Base-by-base conservation (phyloP, 2,113 vertebrate species). In the Pygathrix nemaeus region DNA sequence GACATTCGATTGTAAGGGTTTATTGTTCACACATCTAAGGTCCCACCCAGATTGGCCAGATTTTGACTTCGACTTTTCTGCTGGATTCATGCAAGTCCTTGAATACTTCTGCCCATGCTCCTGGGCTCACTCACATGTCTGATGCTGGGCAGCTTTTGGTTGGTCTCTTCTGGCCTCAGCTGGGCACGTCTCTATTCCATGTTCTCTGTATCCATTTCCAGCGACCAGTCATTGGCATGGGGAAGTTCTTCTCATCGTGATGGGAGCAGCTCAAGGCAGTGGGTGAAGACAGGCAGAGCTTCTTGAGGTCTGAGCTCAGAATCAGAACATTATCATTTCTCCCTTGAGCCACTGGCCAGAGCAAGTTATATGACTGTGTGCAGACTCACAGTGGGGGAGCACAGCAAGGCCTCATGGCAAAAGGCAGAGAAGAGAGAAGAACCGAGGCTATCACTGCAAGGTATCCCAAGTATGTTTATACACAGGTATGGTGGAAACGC, bases 361-460 rank as follows among this genome's bases (percentile, higher is more conserved):
- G 48, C 38, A 70, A 94, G 14, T 57, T 52, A 16, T n/a, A 0
- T 4, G 50, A 5, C 32, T 43, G 27, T 50, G 14, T 32, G 30
- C n/a, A 70, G 70, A 84, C 4, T 23, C 73, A 8, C 1, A 3
- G 21, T 52, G 12, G 45, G 12, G 78, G 32, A 45, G 20, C 40
- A 48, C 35, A 48, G 27, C 11, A 78, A 55, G 40, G 73, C 5
- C 6, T 43, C 10, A 17, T 10, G 72, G 78, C 4, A 21, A 40
- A 45, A 76, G 87, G n/a, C 21, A 45, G 81, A 79, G 52, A 66
- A 61, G 50, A 35, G 72, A 9, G 32, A 76, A 13, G 25, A 45
- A 32, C 9, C 10, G 12, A 7, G 27, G 7, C 14, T 50, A 27
- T 0, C 4, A 1, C 2, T 27, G n/a, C 17, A 32, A 32, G 27